Conservation (phyloP, 2,113 vertebrate genomes). For the Serilophus lunatus region DNA sequence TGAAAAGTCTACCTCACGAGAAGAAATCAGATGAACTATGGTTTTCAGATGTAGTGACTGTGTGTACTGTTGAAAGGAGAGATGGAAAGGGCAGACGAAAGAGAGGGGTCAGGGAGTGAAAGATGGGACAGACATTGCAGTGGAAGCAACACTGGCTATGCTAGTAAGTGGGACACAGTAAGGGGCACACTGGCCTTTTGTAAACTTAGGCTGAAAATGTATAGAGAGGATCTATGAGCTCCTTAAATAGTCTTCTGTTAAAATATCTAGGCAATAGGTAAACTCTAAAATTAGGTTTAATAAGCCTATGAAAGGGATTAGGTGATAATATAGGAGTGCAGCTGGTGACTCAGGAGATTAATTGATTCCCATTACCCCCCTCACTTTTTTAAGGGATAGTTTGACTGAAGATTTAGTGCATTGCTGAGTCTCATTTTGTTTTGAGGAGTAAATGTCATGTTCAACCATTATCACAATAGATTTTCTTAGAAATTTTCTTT, state of each 20-base stretch:
- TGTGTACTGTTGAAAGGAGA: not conserved
- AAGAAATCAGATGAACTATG: not conserved
- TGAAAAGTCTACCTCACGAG: not conserved
- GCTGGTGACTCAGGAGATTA: not conserved
- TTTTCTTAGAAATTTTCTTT: not conserved
- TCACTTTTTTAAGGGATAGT: not conserved
- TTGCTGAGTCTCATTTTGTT: not conserved
- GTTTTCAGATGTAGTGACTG: not conserved
- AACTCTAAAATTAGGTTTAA: not conserved
- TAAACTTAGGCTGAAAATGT: not conserved
- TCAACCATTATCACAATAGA: not conserved
- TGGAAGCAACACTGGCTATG: not conserved
- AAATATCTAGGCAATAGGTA: not conserved
- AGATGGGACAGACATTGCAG: accelerated
- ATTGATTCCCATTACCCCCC: not conserved
- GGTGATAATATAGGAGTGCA: not conserved
- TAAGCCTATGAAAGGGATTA: not conserved
- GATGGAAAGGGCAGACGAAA: not conserved
- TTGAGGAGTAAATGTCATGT: not conserved
- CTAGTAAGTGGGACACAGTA: not conserved
- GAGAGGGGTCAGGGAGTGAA: not conserved
- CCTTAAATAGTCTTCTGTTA: not conserved
- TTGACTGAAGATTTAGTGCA: not conserved
- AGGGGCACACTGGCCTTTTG: not conserved
- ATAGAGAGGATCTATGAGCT: not conserved